phyloP scores from a whole-genome alignment of 1,140 invertebrate genomes.

The Drosophila yakuba region DNA sequence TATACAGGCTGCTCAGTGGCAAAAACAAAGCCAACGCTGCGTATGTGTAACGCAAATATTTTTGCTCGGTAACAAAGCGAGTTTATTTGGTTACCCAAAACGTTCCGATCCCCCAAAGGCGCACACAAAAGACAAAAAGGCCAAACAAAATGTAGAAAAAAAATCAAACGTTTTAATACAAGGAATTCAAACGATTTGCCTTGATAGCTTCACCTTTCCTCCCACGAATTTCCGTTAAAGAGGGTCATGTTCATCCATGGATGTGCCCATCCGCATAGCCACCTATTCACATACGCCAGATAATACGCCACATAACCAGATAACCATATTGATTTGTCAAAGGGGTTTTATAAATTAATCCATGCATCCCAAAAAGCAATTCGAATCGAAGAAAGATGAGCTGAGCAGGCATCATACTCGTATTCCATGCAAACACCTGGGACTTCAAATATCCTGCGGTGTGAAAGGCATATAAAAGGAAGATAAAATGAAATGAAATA shows the following conservation, averaged over 20 bases:
- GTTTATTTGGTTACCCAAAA: constrained; percentile 79
- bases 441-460: constrained; percentile 10
- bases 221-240: constrained; percentile 19
- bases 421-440: background rate
- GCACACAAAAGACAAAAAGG: constrained; percentile 12
- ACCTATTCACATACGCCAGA: constrained; percentile 53
- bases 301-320: constrained; percentile 13
- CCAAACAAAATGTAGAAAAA: constrained; percentile 2
- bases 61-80: constrained; percentile 68
- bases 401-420: background rate
- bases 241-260: constrained; percentile 19
- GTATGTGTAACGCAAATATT: constrained; percentile 78
- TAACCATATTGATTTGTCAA: constrained; percentile 74
- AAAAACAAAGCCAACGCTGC: constrained; percentile 41
- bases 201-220: constrained; percentile 46
- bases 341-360: constrained; percentile 69
- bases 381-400: constrained; percentile 20
- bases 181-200: constrained; percentile 75
- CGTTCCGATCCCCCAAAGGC: constrained; percentile 33
- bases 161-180: constrained; percentile 77
- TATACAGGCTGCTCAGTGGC: constrained; percentile 15
- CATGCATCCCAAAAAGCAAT: constrained; percentile 51
- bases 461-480: background rate
- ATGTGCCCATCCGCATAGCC: constrained; percentile 25
- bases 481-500: constrained; percentile 4